A percentile compares a stretch with the other conserved stretches of the same genome.
These are phyloP conservation scores for Drosophila anceps DNA, from an alignment of 2,888 invertebrate species.

Conservation along the genomic window DNA sequence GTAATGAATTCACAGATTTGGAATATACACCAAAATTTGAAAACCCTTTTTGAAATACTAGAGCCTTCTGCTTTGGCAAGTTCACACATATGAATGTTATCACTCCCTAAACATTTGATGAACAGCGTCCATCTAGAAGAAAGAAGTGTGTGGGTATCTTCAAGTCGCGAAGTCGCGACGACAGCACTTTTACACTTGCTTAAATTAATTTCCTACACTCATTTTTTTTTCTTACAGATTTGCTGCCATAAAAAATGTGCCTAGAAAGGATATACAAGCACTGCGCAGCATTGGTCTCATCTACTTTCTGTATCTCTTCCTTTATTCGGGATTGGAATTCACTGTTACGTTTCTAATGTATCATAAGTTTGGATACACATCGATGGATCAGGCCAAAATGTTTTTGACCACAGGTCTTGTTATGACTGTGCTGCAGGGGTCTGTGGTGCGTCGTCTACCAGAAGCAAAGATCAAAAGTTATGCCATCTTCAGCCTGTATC, in stretches of 20 bases:
- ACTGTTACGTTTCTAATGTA: conserved; percentile 98
- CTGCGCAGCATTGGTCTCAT: conserved; percentile 90
- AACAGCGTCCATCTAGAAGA: too few species aligned
- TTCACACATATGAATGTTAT: too few species aligned
- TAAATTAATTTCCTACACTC: background rate
- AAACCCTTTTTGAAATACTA: too few species aligned
- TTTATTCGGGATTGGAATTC: conserved; percentile 98
- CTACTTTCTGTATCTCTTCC: conserved; percentile 96
- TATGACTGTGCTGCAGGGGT: conserved; percentile 96
- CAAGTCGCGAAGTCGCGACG: too few species aligned
- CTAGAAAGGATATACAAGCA: conserved; percentile 88
- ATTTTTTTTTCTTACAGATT: conserved; percentile 85
- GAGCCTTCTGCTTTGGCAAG: too few species aligned
- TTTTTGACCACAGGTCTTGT: conserved; percentile 95
- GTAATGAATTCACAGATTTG: too few species aligned
- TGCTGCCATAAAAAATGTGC: conserved; percentile 89
- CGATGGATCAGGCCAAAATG: conserved; percentile 99
- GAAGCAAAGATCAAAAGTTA: conserved; percentile 90
- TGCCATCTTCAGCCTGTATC: conserved; percentile 91
- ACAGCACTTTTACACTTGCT: too few species aligned
- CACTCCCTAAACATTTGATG: too few species aligned
- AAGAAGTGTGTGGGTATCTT: too few species aligned
- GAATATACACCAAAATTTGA: too few species aligned
- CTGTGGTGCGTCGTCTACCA: conserved; percentile 93
- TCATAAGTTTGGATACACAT: conserved; percentile 94